Evolutionary conservation across 1,140 invertebrate genomes (phyloP).

Genomic region (Brachionus asplanchnoidis): DNA sequence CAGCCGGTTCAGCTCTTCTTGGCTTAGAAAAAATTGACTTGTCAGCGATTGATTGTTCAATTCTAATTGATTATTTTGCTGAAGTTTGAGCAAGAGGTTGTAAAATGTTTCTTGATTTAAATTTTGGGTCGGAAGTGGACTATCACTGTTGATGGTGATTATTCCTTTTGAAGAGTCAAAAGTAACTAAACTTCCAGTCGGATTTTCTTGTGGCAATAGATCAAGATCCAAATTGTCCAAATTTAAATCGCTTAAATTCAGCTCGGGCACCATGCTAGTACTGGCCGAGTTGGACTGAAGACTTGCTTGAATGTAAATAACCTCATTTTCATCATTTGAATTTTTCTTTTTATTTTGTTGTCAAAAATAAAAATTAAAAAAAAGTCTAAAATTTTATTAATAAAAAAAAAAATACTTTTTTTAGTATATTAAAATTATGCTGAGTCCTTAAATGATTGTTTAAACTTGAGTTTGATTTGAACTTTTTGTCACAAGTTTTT

Average conservation of each 20-base stretch:
- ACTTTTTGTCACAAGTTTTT: conserved; percentile 32
- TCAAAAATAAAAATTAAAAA: not conserved
- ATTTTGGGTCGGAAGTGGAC: not conserved
- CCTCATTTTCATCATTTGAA: not conserved
- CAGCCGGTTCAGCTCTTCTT: not conserved
- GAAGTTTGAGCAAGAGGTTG: not conserved
- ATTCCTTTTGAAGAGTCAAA: conserved; percentile 12
- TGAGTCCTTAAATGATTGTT: conserved; percentile 24
- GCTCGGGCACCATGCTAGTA: not conserved
- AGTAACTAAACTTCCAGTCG: not conserved
- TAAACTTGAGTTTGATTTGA: conserved; percentile 27
- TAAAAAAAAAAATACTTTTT: not conserved
- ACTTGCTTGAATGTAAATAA: conserved; percentile 31
- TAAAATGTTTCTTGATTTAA: conserved; percentile 35
- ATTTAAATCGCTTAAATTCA: not conserved
- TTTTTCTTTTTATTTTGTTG: not conserved
- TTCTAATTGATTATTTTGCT: conserved; percentile 17
- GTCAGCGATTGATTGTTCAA: not conserved
- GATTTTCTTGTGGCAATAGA: not conserved
- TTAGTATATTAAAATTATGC: conserved; percentile 34
- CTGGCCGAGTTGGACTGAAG: not conserved
- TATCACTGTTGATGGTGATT: not conserved
- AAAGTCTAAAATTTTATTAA: not conserved
- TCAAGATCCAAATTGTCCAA: not conserved
- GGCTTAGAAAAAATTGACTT: conserved; percentile 17